Conservation (phyloP, 2,888 invertebrate species). For the Oxystoma pomonae region DNA sequence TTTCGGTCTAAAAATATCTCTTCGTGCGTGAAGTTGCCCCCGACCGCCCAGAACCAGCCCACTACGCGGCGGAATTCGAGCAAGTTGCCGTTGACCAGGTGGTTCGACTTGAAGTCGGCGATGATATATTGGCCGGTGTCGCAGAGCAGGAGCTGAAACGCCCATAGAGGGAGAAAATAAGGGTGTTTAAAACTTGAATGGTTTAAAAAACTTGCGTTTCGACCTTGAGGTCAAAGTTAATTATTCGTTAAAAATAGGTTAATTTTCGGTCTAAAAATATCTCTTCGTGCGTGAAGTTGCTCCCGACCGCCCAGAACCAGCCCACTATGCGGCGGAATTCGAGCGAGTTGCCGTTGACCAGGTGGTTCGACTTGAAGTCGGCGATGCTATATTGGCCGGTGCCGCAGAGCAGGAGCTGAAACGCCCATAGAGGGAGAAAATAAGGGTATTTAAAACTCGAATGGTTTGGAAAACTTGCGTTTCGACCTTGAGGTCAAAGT, state of each 20-base stretch:
- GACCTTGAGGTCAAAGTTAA: no score
- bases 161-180: no score
- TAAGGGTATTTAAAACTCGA: no score
- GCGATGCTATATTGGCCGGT: conserved; percentile 88
- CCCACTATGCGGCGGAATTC: conserved; percentile 82
- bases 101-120: conserved; percentile 84
- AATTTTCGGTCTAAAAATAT: no score
- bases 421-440: conserved; percentile 40
- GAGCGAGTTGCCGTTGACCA: conserved; percentile 73
- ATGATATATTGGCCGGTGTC: conserved; percentile 91
- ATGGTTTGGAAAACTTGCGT: no score
- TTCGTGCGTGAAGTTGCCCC: conserved; percentile 83
- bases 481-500: no score
- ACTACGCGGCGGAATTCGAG: conserved; percentile 80
- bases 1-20: no score
- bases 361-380: conserved; percentile 86
- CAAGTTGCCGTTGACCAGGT: conserved; percentile 76
- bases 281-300: conserved; percentile 86
- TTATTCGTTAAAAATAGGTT: no score
- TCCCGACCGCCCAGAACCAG: conserved; percentile 89
- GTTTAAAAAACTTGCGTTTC: no score
- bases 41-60: conserved; percentile 89
- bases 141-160: conserved; percentile 76
- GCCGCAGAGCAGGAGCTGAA: conserved; percentile 84
- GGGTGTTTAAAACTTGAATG: no score